phyloP scores from a whole-genome alignment of 2,113 vertebrate genomes.

The Neolamprologus cancellatus region DNA sequence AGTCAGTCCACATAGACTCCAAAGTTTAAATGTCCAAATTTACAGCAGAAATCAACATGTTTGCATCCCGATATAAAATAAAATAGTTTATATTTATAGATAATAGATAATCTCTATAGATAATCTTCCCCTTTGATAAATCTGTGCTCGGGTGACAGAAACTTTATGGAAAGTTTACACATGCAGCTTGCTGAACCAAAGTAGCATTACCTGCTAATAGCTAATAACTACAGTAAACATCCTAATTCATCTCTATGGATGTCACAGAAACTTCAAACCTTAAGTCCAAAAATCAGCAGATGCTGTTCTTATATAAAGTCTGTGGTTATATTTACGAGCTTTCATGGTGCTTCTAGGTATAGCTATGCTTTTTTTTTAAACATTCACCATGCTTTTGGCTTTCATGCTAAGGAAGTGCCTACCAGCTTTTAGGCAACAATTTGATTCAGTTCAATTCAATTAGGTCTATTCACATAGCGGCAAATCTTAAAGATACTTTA shows the following conservation, averaged over 20 bases:
- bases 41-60: background rate
- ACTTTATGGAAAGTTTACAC: background rate
- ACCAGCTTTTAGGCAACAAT: background rate
- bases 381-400: background rate
- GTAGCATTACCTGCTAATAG: background rate
- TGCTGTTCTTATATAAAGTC: background rate
- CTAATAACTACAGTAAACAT: background rate
- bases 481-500: background rate
- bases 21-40: background rate
- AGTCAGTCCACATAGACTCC: background rate
- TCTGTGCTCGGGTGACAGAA: background rate
- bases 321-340: background rate
- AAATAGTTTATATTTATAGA: background rate
- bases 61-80: background rate
- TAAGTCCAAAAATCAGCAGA: background rate
- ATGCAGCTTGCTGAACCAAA: background rate
- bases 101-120: background rate
- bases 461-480: background rate
- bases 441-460: background rate
- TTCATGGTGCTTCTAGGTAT: background rate
- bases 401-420: background rate
- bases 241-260: background rate
- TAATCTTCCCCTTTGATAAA: background rate
- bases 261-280: background rate
- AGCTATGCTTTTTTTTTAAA: background rate